phyloP scores from a whole-genome alignment of 2,113 vertebrate genomes.

The Atherinomorus stipes region DNA sequence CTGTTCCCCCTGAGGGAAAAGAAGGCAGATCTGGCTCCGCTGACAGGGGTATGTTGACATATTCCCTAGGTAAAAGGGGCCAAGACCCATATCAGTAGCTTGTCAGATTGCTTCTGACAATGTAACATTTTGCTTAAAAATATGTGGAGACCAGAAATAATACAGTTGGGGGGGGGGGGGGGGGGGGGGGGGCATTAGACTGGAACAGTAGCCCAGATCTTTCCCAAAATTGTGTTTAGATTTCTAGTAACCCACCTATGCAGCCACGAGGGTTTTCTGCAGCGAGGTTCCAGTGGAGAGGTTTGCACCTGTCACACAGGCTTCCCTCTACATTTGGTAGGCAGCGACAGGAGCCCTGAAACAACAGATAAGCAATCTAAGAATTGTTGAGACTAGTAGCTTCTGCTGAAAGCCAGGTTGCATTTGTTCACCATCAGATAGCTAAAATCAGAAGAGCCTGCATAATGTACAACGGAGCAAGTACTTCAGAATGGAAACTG shows the following conservation, averaged over 20 bases:
- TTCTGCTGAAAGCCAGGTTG: neutral
- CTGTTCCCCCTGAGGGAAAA: slow-evolving; percentile 25
- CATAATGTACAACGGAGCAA: slow-evolving; percentile 13
- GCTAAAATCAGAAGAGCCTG: slow-evolving; percentile 17
- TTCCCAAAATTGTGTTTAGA: neutral
- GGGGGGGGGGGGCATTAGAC: neutral
- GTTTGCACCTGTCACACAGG: slow-evolving; percentile 89
- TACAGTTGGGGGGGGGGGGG: neutral
- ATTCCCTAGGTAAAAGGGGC: slow-evolving; percentile 37
- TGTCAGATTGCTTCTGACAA: slow-evolving; percentile 44
- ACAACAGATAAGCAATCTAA: slow-evolving; percentile 44
- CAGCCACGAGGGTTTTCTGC: slow-evolving; percentile 86
- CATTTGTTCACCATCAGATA: slow-evolving; percentile 17
- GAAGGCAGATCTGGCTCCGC: slow-evolving; percentile 43
- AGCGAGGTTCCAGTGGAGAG: slow-evolving; percentile 91
- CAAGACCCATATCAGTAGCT: slow-evolving; percentile 50
- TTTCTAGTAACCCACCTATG: slow-evolving; percentile 77
- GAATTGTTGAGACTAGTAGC: slow-evolving; percentile 15
- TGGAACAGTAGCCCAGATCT: neutral
- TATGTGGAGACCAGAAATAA: slow-evolving; percentile 15
- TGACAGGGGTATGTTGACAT: slow-evolving; percentile 65
- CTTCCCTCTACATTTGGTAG: slow-evolving; percentile 84
- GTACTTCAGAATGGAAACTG: slow-evolving; percentile 18
- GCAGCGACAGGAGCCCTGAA: slow-evolving; percentile 88
- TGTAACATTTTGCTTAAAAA: slow-evolving; percentile 30